phyloP scores from a whole-genome alignment of 2,113 vertebrate genomes.

The Saguinus midas region DNA sequence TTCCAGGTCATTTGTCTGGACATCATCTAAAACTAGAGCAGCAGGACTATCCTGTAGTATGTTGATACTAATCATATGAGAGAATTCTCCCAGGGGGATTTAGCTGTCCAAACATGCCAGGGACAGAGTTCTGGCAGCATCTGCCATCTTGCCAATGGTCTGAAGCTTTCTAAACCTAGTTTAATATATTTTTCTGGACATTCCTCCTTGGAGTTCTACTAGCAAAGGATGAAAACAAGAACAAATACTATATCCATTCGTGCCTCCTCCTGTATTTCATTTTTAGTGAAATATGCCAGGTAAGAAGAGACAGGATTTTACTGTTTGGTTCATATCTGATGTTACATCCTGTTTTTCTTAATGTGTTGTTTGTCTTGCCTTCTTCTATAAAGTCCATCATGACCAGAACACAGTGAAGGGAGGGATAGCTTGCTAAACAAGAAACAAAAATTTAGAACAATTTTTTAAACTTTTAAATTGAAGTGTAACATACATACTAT shows the following conservation, averaged over 20 bases:
- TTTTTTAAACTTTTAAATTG: not conserved
- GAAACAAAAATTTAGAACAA: not conserved
- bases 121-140: not conserved
- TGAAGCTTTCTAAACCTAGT: not conserved
- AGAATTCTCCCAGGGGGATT: not conserved
- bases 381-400: not conserved
- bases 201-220: not conserved
- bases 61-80: not conserved
- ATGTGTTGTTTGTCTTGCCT: not conserved
- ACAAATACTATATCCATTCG: not conserved
- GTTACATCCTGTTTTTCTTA: not conserved
- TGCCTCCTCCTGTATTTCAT: not conserved
- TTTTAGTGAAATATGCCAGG: not conserved
- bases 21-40: not conserved
- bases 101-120: not conserved
- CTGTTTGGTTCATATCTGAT: not conserved
- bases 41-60: too few relatives aligned
- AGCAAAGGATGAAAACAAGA: not conserved
- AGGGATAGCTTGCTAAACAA: not conserved
- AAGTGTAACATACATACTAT: not conserved
- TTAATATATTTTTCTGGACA: not conserved
- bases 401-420: not conserved
- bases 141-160: not conserved
- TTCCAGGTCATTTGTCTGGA: not conserved
- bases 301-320: not conserved